Conservation (phyloP, 2,888 invertebrate species). For the Autographa gamma region DNA sequence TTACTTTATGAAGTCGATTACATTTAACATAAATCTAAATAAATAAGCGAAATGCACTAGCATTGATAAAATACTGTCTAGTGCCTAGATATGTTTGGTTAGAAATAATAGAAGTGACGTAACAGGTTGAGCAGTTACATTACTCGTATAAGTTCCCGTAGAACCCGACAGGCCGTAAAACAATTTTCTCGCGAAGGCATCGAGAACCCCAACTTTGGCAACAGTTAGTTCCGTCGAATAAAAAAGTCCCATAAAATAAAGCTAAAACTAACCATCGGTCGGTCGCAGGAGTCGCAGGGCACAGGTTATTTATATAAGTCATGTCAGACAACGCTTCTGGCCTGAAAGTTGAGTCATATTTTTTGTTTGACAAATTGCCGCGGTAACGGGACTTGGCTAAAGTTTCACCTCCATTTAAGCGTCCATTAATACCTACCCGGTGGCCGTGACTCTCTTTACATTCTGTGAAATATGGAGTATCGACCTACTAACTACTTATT, state of each 20-base stretch:
- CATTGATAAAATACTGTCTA: background rate
- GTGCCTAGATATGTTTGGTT: background rate
- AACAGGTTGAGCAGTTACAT: constrained; percentile 32
- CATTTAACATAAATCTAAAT: background rate
- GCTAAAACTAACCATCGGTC: constrained; percentile 72
- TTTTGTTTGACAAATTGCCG: constrained; percentile 87
- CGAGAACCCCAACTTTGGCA: constrained; percentile 54
- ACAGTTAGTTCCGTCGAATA: constrained; percentile 65
- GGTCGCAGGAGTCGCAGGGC: constrained; percentile 66
- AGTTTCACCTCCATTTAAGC: constrained; percentile 86
- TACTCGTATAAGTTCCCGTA: constrained; percentile 14
- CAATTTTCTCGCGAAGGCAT: constrained; percentile 52
- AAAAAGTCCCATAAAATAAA: constrained; percentile 71
- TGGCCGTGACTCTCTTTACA: constrained; percentile 73
- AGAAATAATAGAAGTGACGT: background rate
- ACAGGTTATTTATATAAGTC: constrained; percentile 83
- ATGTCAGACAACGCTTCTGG: constrained; percentile 81
- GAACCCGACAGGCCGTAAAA: constrained; percentile 26
- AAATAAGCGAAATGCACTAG: background rate
- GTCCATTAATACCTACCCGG: constrained; percentile 79
- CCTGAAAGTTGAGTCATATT: constrained; percentile 84
- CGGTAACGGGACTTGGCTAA: constrained; percentile 84
- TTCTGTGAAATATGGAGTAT: constrained; percentile 65
- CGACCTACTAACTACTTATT: constrained; percentile 50
- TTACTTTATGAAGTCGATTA: too few relatives aligned